Percentiles rank a stretch among this genome's conserved stretches.
phyloP scores from a whole-genome alignment of 1,140 invertebrate genomes.

The Chelonus insularis region DNA sequence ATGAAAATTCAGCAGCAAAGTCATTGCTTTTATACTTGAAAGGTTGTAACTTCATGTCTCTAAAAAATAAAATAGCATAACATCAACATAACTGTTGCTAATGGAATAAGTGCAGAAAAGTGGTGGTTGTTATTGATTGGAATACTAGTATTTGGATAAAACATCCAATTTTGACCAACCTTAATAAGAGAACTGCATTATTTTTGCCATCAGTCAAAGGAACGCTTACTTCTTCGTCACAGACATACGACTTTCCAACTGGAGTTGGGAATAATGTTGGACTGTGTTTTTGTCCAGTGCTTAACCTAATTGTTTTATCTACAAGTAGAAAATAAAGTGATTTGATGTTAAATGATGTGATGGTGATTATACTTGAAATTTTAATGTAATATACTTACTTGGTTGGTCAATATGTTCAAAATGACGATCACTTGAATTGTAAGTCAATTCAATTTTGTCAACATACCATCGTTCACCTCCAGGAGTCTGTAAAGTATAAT shows the following conservation, averaged over 20 bases:
- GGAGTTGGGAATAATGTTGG: slow-evolving; percentile 79
- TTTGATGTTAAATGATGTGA: slow-evolving; percentile 15
- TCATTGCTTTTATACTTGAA: slow-evolving; percentile 69
- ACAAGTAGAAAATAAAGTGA: slow-evolving; percentile 26
- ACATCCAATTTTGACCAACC: too few relatives aligned
- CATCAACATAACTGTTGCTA: too few relatives aligned
- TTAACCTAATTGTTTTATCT: slow-evolving; percentile 63
- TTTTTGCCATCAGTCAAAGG: slow-evolving; percentile 49
- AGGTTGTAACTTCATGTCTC: slow-evolving; percentile 65
- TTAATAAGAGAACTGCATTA: slow-evolving; percentile 46
- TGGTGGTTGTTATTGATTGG: too few relatives aligned
- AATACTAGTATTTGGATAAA: too few relatives aligned
- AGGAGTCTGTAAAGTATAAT: slow-evolving; percentile 66
- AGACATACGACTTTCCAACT: slow-evolving; percentile 81
- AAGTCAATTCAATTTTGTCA: slow-evolving; percentile 69
- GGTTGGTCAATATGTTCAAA: slow-evolving; percentile 61
- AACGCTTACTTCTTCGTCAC: slow-evolving; percentile 67
- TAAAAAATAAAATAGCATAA: too few relatives aligned
- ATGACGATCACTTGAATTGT: slow-evolving; percentile 61
- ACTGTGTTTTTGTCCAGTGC: slow-evolving; percentile 62
- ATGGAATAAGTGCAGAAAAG: too few relatives aligned
- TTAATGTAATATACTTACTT: too few relatives aligned
- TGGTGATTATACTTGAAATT: too few relatives aligned
- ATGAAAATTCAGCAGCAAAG: slow-evolving; percentile 65
- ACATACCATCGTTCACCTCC: slow-evolving; percentile 86